Evolutionary conservation across 2,797 vertebrate genomes (phyloP).

Genomic region (Momotus momota): DNA sequence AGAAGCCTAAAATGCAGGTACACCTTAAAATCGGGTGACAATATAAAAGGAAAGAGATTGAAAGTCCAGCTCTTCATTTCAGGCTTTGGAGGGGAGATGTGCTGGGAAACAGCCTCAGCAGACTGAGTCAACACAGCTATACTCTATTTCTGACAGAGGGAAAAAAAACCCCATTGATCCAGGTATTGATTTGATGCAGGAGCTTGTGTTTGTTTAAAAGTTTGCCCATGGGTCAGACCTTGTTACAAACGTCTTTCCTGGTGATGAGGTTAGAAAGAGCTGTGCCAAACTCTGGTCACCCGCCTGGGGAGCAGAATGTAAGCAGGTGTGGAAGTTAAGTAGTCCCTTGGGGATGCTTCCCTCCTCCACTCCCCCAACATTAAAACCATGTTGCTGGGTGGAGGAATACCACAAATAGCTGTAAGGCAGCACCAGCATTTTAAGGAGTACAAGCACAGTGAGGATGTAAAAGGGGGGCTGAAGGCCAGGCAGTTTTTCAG

Average conservation of each 20-base stretch:
- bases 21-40: not conserved
- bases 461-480: not conserved
- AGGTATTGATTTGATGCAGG: slow-evolving; percentile 33
- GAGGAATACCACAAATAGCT: not conserved
- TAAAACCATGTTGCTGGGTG: not conserved
- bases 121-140: not conserved
- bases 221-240: slow-evolving; percentile 37
- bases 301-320: not conserved
- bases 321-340: slow-evolving; percentile 1
- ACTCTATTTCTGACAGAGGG: not conserved
- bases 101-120: not conserved
- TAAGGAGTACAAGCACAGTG: not conserved
- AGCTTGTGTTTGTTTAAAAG: slow-evolving; percentile 59
- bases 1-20: not conserved
- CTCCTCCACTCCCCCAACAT: not conserved
- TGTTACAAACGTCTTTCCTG: slow-evolving; percentile 7
- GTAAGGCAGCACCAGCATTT: not conserved
- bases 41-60: not conserved
- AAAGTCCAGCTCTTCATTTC: slow-evolving; percentile 3
- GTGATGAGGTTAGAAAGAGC: slow-evolving; percentile 40
- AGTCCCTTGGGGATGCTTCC: not conserved
- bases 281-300: not conserved
- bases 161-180: not conserved
- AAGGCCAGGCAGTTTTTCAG: not conserved
- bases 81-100: not conserved